Evolutionary conservation across 2,113 vertebrate species (phyloP), one percentile per base, ranked within the genome.

Genomic region (Cyphomyrus discorhynchus): DNA sequence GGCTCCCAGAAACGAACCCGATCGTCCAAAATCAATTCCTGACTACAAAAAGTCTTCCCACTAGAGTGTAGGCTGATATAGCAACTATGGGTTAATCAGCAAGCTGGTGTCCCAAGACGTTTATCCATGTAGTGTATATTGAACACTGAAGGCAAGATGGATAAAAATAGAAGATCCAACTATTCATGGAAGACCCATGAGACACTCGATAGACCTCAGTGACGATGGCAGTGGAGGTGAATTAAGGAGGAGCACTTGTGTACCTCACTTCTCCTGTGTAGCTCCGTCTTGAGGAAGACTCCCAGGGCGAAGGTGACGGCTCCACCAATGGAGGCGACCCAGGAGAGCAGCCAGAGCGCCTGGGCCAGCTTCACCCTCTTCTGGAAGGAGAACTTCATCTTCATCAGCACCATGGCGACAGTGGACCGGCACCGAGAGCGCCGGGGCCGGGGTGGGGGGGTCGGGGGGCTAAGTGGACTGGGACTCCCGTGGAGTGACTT

Each of bases 281-380:
- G 95, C 92, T 98, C 97, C 3, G 92, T 94, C 92, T 97, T 97
- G 39, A 97, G 96, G 91, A 97, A 92, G 90, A 96, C 95, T 5
- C 97, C 97, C 89, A 96, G 93, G 91, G 94, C 93, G 91, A 97
- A 95, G 91, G 95, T 97, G 39, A 96, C 62, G 47, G 95, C 95
- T 86, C 95, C 94, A 0, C 95, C 93, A 45, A 97, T 88, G 13
- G 93, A 94, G 92, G 96, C 95, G 88, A 95, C 58, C 97, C 96
- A 97, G 84, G 96, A 97, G 10, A 97, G 94, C 58, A 97, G 92
- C 97, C 97, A 97, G 90, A 97, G 94, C 89, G 96, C 95, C 91
- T 97, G 96, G 49, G 97, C 96, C 31, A 97, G 91, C 91, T 95
- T 96, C 89, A 96, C 95, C 91, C 96, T 95, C 93, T 96, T 97